A percentile compares a stretch with the other conserved stretches of the same genome.
Conservation (phyloP, 1,140 invertebrate species). For the Potamilus streckersoni region DNA sequence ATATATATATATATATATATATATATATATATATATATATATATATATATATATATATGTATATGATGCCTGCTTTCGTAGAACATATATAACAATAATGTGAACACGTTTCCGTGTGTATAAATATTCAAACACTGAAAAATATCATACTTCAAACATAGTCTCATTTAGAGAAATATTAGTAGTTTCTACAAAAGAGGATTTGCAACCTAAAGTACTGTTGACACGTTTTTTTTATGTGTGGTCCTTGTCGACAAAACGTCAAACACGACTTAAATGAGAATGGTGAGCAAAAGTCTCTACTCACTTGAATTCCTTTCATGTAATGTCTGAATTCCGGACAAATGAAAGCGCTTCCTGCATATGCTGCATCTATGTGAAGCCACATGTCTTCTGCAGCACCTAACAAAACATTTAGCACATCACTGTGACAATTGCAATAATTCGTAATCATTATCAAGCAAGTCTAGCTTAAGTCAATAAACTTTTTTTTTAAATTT, state of each 20-base stretch:
- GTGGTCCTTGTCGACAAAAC: neutral
- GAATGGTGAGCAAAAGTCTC: neutral
- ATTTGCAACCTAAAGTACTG: too few relatives aligned
- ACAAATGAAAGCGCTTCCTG: constrained; percentile 88
- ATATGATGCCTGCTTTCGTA: neutral
- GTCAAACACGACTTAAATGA: neutral
- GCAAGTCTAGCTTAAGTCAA: too few relatives aligned
- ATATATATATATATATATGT: neutral
- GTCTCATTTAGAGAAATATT: too few relatives aligned
- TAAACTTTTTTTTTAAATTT: too few relatives aligned
- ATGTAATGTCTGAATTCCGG: constrained; percentile 90
- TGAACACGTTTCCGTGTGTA: neutral
- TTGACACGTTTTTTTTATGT: too few relatives aligned
- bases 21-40: too few relatives aligned
- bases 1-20: too few relatives aligned
- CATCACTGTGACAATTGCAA: too few relatives aligned
- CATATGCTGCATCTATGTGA: constrained; percentile 87
- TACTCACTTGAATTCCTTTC: constrained; percentile 79
- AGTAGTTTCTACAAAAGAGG: too few relatives aligned
- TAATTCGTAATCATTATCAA: too few relatives aligned
- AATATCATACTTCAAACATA: neutral
- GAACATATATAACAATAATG: neutral
- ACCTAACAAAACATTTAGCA: constrained; percentile 27
- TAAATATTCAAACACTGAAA: neutral
- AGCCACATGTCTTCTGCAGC: constrained; percentile 83